phyloP scores from a whole-genome alignment of 2,888 invertebrate genomes.

The Lithophane leautieri region DNA sequence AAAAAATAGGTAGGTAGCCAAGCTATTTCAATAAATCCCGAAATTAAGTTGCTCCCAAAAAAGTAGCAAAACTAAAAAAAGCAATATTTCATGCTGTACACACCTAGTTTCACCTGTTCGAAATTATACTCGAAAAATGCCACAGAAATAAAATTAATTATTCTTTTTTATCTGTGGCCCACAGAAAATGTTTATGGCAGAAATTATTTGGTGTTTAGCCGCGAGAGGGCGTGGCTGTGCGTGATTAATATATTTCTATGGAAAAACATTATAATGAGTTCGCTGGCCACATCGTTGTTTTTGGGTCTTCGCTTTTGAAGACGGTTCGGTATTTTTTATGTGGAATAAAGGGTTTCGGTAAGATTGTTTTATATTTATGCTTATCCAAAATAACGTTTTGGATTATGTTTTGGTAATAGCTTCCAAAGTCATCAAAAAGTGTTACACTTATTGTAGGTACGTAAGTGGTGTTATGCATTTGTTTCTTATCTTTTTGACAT shows the following conservation, averaged over 20 bases:
- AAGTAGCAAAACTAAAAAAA: slow-evolving; percentile 71
- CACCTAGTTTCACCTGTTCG: slow-evolving; percentile 83
- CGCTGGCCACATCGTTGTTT: slow-evolving; percentile 73
- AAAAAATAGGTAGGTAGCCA: slow-evolving; percentile 14
- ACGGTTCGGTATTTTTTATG: slow-evolving; percentile 62
- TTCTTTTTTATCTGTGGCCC: slow-evolving; percentile 80
- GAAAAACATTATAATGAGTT: slow-evolving; percentile 87
- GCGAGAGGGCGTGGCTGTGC: slow-evolving; percentile 84
- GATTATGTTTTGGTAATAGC: no score
- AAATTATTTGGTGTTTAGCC: slow-evolving; percentile 90
- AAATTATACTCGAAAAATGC: slow-evolving; percentile 81
- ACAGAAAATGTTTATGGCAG: slow-evolving; percentile 84
- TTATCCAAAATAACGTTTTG: background rate
- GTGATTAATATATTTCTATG: slow-evolving; percentile 89
- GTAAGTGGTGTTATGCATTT: no score
- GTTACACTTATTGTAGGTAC: no score
- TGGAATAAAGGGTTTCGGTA: slow-evolving; percentile 56
- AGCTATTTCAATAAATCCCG: slow-evolving; percentile 57
- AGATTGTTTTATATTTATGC: slow-evolving; percentile 30
- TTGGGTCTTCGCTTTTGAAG: slow-evolving; percentile 62
- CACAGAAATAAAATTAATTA: slow-evolving; percentile 87
- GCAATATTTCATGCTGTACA: slow-evolving; percentile 75
- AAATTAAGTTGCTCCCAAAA: slow-evolving; percentile 71
- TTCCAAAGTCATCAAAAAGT: no score
- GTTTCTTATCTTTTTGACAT: background rate